A percentile compares a stretch with the other conserved stretches of the same genome.
Evolutionary conservation across 2,888 invertebrate genomes (phyloP).

Genomic region (Diadegma fenestrale): DNA sequence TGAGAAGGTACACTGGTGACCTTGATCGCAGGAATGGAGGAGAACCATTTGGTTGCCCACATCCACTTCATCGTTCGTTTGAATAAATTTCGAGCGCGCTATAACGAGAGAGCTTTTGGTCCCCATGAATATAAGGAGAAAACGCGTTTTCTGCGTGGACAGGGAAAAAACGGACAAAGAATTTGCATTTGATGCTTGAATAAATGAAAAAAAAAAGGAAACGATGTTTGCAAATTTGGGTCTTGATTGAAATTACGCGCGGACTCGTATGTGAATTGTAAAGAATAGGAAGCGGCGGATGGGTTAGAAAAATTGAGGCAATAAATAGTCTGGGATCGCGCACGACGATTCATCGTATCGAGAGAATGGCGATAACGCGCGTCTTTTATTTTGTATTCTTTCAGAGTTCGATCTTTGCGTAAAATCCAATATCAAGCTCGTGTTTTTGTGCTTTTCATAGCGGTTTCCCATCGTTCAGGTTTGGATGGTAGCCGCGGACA

Average conservation of each 20-base stretch:
- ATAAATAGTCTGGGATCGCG: background rate
- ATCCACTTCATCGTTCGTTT: conserved; percentile 64
- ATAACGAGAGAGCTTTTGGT: conserved; percentile 65
- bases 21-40: conserved; percentile 50
- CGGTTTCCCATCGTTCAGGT: conserved; percentile 28
- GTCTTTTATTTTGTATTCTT: conserved; percentile 6
- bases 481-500: conserved; percentile 13
- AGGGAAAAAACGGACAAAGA: background rate
- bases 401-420: background rate
- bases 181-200: background rate
- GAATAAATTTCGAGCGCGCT: conserved; percentile 67
- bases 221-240: background rate
- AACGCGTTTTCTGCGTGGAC: background rate
- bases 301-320: background rate
- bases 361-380: conserved; percentile 1
- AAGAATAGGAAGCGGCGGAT: background rate
- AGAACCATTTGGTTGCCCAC: conserved; percentile 34
- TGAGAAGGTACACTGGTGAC: conserved; percentile 44
- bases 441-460: conserved; percentile 5
- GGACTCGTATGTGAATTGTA: background rate
- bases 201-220: background rate
- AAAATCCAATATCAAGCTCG: conserved; percentile 25
- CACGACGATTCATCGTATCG: background rate
- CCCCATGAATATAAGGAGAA: conserved; percentile 60
- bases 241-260: background rate